Percentiles rank a stretch among this genome's conserved stretches.
Evolutionary conservation across 2,113 vertebrate genomes (phyloP).

Genomic region (Capricornis sumatraensis): DNA sequence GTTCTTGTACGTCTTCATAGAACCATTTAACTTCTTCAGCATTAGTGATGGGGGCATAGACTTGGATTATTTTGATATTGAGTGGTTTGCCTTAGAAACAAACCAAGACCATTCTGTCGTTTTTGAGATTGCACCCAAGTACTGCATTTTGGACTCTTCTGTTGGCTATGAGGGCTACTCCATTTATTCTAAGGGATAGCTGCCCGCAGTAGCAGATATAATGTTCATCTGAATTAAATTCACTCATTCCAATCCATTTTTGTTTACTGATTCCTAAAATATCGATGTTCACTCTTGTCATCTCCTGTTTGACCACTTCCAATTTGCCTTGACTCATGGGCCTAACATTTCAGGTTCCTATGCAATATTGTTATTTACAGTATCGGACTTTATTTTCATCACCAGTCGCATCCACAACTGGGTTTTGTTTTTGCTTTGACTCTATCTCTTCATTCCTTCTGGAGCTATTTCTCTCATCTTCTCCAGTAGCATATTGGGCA

Average conservation of each 20-base stretch:
- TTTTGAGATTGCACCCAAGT: neutral
- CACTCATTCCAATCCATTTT: neutral
- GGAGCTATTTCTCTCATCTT: neutral
- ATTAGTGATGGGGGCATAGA: neutral
- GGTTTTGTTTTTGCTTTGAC: neutral
- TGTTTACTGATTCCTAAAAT: neutral
- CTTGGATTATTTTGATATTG: neutral
- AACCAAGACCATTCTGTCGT: neutral
- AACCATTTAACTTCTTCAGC: neutral
- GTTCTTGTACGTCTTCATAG: neutral
- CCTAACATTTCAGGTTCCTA: neutral
- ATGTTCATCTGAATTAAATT: neutral
- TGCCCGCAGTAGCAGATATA: neutral
- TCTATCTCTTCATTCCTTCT: neutral
- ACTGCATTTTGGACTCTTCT: neutral
- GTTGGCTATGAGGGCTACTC: neutral
- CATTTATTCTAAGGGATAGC: neutral
- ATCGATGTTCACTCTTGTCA: neutral
- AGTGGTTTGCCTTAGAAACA: neutral
- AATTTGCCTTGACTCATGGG: neutral
- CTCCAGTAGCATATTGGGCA: neutral
- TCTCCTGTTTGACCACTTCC: neutral
- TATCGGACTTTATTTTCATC: neutral
- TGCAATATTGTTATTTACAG: neutral
- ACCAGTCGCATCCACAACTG: neutral